phyloP scores from a whole-genome alignment of 2,113 vertebrate species.

The Nerophis lumbriciformis region DNA sequence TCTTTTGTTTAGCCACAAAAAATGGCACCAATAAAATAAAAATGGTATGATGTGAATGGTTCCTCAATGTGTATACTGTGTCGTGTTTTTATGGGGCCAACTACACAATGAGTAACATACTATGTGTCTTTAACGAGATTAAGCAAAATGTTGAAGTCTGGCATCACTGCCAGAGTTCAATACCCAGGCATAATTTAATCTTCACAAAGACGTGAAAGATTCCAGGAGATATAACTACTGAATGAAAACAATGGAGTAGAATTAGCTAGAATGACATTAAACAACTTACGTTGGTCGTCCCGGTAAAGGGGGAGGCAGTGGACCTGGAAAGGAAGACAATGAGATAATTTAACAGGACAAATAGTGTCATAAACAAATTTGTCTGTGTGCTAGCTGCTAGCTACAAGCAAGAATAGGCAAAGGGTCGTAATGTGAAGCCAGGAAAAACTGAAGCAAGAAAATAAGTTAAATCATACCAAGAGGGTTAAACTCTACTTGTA shows the following conservation, averaged over 20 bases:
- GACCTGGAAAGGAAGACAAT: constrained; percentile 79
- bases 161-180: neutral
- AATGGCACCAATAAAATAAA: constrained; percentile 19
- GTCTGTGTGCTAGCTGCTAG: constrained; percentile 39
- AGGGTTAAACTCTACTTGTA: neutral
- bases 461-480: constrained; percentile 1
- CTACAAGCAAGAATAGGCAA: constrained; percentile 26
- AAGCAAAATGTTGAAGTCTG: neutral
- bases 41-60: constrained; percentile 11
- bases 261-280: constrained; percentile 38
- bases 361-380: constrained; percentile 59
- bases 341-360: constrained; percentile 53
- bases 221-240: neutral
- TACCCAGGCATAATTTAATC: neutral
- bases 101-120: constrained; percentile 2
- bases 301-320: constrained; percentile 84
- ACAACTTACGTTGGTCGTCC: constrained; percentile 87
- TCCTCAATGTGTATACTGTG: constrained; percentile 3
- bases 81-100: neutral
- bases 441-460: constrained; percentile 10
- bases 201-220: neutral
- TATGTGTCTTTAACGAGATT: neutral
- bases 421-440: constrained; percentile 17
- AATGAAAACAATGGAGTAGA: neutral
- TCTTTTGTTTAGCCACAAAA: constrained; percentile 20